Evolutionary conservation across 92 coral and sea anemone species (phyloP), one percentile per base, ranked within the genome.

Genomic region (Porites evermanni): DNA sequence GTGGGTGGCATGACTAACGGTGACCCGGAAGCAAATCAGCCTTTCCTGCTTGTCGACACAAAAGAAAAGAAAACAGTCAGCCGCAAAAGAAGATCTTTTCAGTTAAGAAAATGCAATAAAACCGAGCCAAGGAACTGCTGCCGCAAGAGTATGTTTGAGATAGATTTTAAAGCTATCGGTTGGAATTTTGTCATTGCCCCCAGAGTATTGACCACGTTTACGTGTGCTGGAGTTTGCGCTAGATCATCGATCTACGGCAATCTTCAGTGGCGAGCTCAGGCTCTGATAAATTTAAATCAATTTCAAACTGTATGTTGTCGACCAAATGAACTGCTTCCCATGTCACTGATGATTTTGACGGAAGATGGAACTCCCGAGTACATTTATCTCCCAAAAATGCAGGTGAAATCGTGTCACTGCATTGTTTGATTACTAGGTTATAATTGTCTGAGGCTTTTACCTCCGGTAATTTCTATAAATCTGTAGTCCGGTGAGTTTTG

Each of bases 221-320:
- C 16, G 14, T 85, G 88, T 24, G 7, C 47, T 1, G 88, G 88
- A 54, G 14, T 7, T n/a, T 85, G 88, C 77, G 20, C 61, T 2
- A 56, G 18, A 6, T 68, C 84, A 5, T 17, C 12, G 19, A 23
- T 3, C 23, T 32, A 38, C 60, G 52, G 14, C 79, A 1, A 8
- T 51, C 1, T 16, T 6, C 12, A 23, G 7, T 4, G 1, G 1
- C 51, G 85, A 68, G 23, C 77, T 2, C 1, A 12, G 4, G 67
- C 68, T 20, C 58, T 70, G 11, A 18, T 24, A n/a, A 14, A 18
- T 26, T 6, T 3, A 0, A 70, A 7, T 12, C 2, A 56, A 53
- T 19, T 17, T 29, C 4, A 2, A n/a, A 12, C 4, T 32, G 12
- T 64, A 12, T 84, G 88, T 29, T 84, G 88, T 19, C 32, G 18